Base-by-base conservation (phyloP, 2,797 vertebrate genomes). In the Sylvia borin region DNA sequence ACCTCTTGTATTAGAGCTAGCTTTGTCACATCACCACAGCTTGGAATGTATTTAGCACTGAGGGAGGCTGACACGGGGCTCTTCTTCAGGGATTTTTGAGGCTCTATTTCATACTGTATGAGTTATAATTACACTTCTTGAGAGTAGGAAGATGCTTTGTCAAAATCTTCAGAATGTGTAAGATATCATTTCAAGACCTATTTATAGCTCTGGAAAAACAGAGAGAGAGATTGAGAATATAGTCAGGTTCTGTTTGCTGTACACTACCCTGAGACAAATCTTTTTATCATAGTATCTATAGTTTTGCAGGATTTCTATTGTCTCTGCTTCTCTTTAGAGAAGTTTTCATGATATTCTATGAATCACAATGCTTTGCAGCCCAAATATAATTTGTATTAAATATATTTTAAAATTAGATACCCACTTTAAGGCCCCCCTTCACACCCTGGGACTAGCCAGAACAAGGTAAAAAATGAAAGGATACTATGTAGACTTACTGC, bases 51-150 rank as follows among this genome's bases (percentile, higher is more conserved):
- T 62, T 96, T 73, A 85, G 54, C 53, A 77, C 42, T 32, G 47
- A 68, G 61, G 38, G 50, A 88, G 70, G 61, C 75, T 90, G 87
- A 95, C 2, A 7, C 50, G 65, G 47, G 16, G 53, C 50, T 91
- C 72, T 67, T 65, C 72, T 92, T 92, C 75, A 74, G 82, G 72
- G 72, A 90, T 71, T 60, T 92, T 50, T 42, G 38, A 91, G 47
- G 9, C 51, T 93, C 70, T 71, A 73, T 91, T 92, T 83, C 51
- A 72, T 77, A 82, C 19, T 0, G 0, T 40, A n/a, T 75, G 82
- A 80, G 50, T 88, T 91, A 91, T 80, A 96, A 90, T 91, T 91
- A 68, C 38, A 82, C 34, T 93, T 89, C 42, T 67, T 50, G 53
- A 67, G 45, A 83, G 48, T 8, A 82, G 60, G 32, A 85, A 40